A percentile compares a stretch with the other conserved stretches of the same genome.
These are phyloP conservation scores for Drosophila sturtevanti DNA, from an alignment of 1,140 invertebrate species.

Conservation along the genomic window DNA sequence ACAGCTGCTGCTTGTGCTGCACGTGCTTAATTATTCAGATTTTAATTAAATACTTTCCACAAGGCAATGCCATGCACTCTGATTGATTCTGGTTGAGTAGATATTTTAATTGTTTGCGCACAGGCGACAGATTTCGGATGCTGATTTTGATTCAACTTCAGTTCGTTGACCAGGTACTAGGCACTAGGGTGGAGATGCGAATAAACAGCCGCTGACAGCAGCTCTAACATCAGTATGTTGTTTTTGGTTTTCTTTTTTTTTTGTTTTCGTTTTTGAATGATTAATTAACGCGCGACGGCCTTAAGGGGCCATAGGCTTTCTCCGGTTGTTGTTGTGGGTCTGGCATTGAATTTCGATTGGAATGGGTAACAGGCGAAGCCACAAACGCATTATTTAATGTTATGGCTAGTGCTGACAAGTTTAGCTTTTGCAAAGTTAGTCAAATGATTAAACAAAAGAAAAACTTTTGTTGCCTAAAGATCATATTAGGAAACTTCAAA, in stretches of 20 bases:
- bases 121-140: constrained; percentile 41
- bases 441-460: background rate
- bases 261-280: constrained; percentile 52
- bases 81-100: constrained; percentile 34
- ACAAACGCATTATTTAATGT: constrained; percentile 32
- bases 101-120: constrained; percentile 57
- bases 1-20: constrained; percentile 11
- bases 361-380: constrained; percentile 20
- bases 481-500: no score
- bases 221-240: constrained; percentile 25
- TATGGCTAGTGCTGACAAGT: constrained; percentile 10
- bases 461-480: background rate
- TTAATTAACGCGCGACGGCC: constrained; percentile 67
- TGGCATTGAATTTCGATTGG: background rate
- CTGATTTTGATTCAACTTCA: constrained; percentile 9
- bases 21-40: constrained; percentile 57
- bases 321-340: constrained; percentile 11
- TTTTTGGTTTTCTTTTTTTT: background rate
- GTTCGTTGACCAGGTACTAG: constrained; percentile 62
- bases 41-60: constrained; percentile 66
- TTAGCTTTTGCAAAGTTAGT: constrained; percentile 29
- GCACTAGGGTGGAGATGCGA: background rate
- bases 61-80: constrained; percentile 18
- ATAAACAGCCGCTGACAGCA: constrained; percentile 37
- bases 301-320: constrained; percentile 43